Percentiles rank a stretch among this genome's conserved stretches.
Evolutionary conservation across 2,888 invertebrate genomes (phyloP).

Genomic region (Agonopterix subpropinquella): DNA sequence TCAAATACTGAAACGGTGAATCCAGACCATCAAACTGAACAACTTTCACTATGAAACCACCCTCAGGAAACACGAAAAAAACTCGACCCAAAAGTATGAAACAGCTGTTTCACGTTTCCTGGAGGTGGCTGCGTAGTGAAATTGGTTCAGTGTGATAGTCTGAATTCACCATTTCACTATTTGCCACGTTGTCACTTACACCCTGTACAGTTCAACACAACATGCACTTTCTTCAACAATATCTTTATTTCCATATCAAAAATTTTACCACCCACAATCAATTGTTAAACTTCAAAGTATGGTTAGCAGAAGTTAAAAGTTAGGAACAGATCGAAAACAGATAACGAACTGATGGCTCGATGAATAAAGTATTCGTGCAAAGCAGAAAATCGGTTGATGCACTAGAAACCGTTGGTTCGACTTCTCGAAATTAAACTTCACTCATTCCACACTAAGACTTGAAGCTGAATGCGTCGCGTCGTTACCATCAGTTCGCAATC

Average conservation of each 20-base stretch:
- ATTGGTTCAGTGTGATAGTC: no score
- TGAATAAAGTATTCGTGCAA: slow-evolving; percentile 6
- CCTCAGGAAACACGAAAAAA: no score
- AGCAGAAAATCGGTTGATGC: slow-evolving; percentile 17
- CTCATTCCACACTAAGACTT: slow-evolving; percentile 21
- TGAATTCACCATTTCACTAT: no score
- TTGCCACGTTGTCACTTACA: no score
- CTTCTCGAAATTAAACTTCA: slow-evolving; percentile 32
- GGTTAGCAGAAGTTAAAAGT: slow-evolving; percentile 3
- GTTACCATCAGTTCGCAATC: slow-evolving; percentile 11
- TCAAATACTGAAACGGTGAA: no score
- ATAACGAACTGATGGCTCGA: slow-evolving; percentile 6
- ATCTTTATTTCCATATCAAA: background rate
- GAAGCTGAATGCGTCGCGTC: slow-evolving; percentile 13
- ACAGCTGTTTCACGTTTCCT: no score
- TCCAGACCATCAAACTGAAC: no score
- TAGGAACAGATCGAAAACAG: slow-evolving; percentile 5
- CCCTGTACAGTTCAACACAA: no score
- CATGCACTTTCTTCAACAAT: no score
- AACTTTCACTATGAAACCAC: no score
- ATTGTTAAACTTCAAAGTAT: background rate
- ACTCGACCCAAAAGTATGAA: no score
- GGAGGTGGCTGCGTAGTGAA: no score
- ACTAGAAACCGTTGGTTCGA: slow-evolving; percentile 18
- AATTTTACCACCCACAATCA: background rate